Evolutionary conservation across 37 sponge, comb jelly and placozoan species (phyloP).

Genomic region (Eunapius fragilis): DNA sequence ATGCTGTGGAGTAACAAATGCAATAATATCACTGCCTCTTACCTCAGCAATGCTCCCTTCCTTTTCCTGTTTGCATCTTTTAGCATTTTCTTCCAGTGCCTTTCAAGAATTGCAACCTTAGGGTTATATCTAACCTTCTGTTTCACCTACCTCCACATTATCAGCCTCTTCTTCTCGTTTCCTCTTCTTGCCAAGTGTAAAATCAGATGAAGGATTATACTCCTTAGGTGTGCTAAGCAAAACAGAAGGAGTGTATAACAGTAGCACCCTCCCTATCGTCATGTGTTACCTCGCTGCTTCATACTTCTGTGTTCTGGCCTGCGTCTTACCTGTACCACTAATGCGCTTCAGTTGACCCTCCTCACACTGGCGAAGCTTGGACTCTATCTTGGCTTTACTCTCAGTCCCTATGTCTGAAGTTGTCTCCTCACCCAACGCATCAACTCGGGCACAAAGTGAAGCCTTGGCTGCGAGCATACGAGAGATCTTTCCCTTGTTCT

Average conservation of each 20-base stretch:
- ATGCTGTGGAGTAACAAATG: too few relatives aligned
- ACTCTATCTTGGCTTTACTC: constrained; percentile 81
- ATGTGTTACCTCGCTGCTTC: constrained; percentile 52
- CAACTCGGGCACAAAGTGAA: constrained; percentile 86
- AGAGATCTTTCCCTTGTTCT: constrained; percentile 97
- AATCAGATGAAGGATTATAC: constrained; percentile 73
- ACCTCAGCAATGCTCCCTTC: too few relatives aligned
- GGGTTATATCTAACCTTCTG: too few relatives aligned
- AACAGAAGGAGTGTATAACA: background rate
- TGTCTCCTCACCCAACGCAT: constrained; percentile 93
- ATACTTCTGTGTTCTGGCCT: constrained; percentile 65
- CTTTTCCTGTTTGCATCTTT: too few relatives aligned
- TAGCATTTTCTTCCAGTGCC: too few relatives aligned
- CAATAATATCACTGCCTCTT: too few relatives aligned
- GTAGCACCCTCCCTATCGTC: background rate
- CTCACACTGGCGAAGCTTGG: constrained; percentile 73
- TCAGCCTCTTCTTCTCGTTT: constrained; percentile 53
- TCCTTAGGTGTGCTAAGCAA: constrained; percentile 48
- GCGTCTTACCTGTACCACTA: constrained; percentile 81
- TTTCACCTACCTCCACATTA: background rate
- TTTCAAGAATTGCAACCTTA: too few relatives aligned
- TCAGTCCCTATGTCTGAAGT: constrained; percentile 65
- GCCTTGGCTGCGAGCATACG: constrained; percentile 97
- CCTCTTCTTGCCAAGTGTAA: constrained; percentile 60
- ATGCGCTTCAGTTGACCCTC: constrained; percentile 58